These are phyloP conservation scores for Silurus meridionalis DNA, from an alignment of 2,113 vertebrate species.

Conservation along the genomic window DNA sequence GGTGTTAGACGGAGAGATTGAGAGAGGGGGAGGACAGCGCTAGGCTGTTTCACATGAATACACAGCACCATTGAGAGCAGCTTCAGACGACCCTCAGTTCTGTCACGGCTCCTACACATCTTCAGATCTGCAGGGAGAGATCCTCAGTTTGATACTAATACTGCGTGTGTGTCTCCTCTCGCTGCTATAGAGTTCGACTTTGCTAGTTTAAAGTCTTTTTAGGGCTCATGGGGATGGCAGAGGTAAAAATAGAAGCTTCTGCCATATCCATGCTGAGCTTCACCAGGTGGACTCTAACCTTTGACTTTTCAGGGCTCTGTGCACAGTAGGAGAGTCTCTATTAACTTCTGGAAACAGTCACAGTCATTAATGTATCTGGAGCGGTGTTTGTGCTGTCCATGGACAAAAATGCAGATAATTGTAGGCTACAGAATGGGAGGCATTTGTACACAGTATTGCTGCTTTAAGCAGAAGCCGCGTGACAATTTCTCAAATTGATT, in stretches of 20 bases:
- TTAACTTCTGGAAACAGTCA: constrained; percentile 40
- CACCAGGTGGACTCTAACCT: constrained; percentile 33
- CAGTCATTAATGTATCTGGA: constrained; percentile 12
- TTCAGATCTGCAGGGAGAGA: constrained; percentile 33
- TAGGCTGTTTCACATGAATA: constrained; percentile 30
- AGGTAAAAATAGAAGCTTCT: constrained; percentile 38
- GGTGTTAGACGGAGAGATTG: not conserved
- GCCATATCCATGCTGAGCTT: constrained; percentile 34
- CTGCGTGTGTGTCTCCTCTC: constrained; percentile 18
- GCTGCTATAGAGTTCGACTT: constrained; percentile 31
- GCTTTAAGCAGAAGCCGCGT: constrained; percentile 3
- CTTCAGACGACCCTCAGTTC: constrained; percentile 23
- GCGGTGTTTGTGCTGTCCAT: not conserved
- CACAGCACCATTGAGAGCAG: constrained; percentile 17
- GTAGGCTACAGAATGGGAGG: not conserved
- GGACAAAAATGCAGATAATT: not conserved
- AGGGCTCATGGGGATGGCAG: constrained; percentile 3
- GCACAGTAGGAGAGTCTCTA: constrained; percentile 31
- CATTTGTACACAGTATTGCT: constrained; percentile 10
- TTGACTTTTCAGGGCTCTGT: constrained; percentile 25
- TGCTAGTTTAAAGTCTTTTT: constrained; percentile 26
- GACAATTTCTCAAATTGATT: constrained; percentile 16
- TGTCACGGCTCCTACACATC: constrained; percentile 25
- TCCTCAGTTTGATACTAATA: constrained; percentile 18
- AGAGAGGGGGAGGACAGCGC: not conserved